Conservation (phyloP, 2,113 vertebrate species). For the Fukomys damarensis region DNA sequence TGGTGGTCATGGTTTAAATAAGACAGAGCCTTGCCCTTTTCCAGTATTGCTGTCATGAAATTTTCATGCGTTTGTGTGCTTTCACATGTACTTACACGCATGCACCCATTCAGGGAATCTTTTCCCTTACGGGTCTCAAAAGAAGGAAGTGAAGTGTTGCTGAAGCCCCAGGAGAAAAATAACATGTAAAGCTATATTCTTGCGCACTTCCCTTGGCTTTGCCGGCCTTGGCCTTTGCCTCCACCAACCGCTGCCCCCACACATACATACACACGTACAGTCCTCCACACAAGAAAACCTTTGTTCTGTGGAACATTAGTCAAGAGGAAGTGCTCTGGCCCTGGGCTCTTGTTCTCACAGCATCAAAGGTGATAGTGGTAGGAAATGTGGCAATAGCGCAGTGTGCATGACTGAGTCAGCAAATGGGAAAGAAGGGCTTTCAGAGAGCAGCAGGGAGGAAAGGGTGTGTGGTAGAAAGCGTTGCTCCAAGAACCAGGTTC, state of each 20-base stretch:
- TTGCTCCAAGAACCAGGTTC: background rate
- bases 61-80: background rate
- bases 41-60: background rate
- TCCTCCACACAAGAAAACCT: background rate
- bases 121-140: background rate
- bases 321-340: conserved; percentile 29
- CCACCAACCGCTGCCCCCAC: background rate
- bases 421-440: background rate
- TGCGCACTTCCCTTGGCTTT: background rate
- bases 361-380: background rate
- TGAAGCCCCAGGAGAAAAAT: background rate
- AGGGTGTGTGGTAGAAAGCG: background rate
- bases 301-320: background rate
- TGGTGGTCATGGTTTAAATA: background rate
- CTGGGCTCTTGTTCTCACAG: background rate
- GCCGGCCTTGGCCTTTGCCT: background rate
- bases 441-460: background rate
- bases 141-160: conserved; percentile 5
- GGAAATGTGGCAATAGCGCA: background rate
- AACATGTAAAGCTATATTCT: background rate
- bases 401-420: background rate
- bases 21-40: background rate
- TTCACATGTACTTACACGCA: background rate
- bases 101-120: background rate
- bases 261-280: background rate